Percentiles rank a stretch among this genome's conserved stretches.
phyloP scores from a whole-genome alignment of 2,888 invertebrate genomes.

The Cantharis rufa region DNA sequence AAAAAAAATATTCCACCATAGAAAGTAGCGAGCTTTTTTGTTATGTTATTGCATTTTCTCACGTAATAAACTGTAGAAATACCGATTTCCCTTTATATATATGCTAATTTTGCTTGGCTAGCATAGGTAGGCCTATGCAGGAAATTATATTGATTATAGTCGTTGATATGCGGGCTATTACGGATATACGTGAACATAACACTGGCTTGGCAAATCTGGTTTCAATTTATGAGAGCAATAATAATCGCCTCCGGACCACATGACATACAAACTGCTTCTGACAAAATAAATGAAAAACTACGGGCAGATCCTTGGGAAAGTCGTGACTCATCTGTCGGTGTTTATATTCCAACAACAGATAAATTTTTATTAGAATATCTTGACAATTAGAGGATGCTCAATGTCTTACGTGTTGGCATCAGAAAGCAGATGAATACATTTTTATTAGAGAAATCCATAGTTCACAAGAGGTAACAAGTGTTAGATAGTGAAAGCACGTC shows the following conservation, averaged over 20 bases:
- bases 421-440: neutral
- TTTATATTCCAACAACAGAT: neutral
- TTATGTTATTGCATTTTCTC: constrained; percentile 8
- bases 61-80: constrained; percentile 3
- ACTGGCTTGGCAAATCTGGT: neutral
- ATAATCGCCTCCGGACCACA: neutral
- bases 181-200: neutral
- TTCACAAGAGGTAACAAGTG: neutral
- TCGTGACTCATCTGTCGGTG: neutral
- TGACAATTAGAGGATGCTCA: neutral
- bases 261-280: neutral
- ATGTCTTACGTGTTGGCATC: neutral
- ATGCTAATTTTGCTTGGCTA: neutral
- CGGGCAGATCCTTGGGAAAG: neutral
- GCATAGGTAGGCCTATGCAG: neutral
- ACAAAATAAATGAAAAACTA: neutral
- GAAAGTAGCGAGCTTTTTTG: neutral
- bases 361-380: neutral
- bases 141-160: constrained; percentile 1
- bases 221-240: neutral
- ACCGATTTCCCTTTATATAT: neutral
- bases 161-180: neutral
- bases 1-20: neutral
- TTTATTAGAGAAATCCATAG: neutral
- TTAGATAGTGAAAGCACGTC: neutral